Evolutionary conservation across 92 coral and sea anemone genomes (phyloP).

Genomic region (Scolanthus callimorphus): DNA sequence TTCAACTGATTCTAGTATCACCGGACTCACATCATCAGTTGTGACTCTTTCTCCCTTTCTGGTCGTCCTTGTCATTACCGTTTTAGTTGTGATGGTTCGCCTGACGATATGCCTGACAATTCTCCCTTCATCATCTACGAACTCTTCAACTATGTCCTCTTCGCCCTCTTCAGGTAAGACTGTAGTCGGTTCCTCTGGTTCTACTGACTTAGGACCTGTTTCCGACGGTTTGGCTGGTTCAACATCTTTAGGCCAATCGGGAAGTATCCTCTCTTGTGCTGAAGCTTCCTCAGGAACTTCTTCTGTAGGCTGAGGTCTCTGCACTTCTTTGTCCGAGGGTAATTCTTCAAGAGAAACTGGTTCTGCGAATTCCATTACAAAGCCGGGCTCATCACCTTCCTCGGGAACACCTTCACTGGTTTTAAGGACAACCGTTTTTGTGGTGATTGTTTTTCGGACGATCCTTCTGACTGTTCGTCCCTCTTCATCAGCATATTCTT

Average conservation of each 20-base stretch:
- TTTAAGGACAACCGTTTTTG: conserved; percentile 16
- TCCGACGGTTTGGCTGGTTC: conserved; percentile 16
- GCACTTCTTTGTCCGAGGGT: background rate
- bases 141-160: conserved; percentile 15
- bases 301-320: background rate
- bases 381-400: background rate
- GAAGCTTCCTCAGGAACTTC: background rate
- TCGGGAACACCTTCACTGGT: background rate
- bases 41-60: background rate
- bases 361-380: conserved; percentile 15
- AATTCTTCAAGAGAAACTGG: conserved; percentile 22
- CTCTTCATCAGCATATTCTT: conserved; percentile 58
- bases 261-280: conserved; percentile 14
- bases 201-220: background rate
- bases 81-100: conserved; percentile 12
- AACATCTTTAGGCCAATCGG: conserved; percentile 32
- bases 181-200: conserved; percentile 4
- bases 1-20: too few relatives aligned
- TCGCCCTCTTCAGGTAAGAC: too few relatives aligned
- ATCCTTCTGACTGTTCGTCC: conserved; percentile 74
- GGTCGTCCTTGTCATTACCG: background rate
- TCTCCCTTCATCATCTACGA: conserved; percentile 49
- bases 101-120: conserved; percentile 27
- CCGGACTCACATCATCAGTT: background rate
- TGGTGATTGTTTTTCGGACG: conserved; percentile 23